Percentiles rank a stretch among this genome's conserved stretches.
Conservation (phyloP, 2,888 invertebrate species). For the Oscheius sp. region DNA sequence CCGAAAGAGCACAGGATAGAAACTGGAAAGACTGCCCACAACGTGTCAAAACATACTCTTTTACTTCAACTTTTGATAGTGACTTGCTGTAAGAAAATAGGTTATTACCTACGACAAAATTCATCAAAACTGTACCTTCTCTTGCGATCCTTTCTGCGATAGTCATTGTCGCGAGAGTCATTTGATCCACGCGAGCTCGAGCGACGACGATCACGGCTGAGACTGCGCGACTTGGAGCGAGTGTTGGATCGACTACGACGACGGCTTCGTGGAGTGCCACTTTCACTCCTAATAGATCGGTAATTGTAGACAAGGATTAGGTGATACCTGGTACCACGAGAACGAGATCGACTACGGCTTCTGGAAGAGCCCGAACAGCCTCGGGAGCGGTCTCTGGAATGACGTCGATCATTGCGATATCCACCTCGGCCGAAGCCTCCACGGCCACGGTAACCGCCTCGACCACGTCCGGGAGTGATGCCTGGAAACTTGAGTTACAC, state of each 20-base stretch:
- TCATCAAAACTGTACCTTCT: background rate
- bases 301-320: no score
- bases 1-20: background rate
- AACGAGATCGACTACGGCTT: constrained; percentile 24
- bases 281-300: background rate
- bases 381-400: constrained; percentile 11
- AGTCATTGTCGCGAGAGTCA: constrained; percentile 1
- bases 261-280: constrained; percentile 5
- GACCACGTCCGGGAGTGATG: constrained; percentile 11
- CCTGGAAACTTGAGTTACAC: background rate
- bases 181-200: constrained; percentile 14
- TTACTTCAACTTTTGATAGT: background rate
- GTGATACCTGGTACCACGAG: constrained; percentile 12
- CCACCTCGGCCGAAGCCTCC: constrained; percentile 15
- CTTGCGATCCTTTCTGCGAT: constrained; percentile 1
- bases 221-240: constrained; percentile 25
- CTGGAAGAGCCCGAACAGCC: constrained; percentile 26
- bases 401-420: constrained; percentile 28
- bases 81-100: background rate
- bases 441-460: constrained; percentile 26
- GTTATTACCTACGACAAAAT: background rate
- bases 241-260: constrained; percentile 13
- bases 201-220: constrained; percentile 5
- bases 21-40: no score
- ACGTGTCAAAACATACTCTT: no score